A percentile compares a stretch with the other conserved stretches of the same genome.
Evolutionary conservation across 2,797 vertebrate genomes (phyloP).

Genomic region (Crossoptilon crossoptilon): DNA sequence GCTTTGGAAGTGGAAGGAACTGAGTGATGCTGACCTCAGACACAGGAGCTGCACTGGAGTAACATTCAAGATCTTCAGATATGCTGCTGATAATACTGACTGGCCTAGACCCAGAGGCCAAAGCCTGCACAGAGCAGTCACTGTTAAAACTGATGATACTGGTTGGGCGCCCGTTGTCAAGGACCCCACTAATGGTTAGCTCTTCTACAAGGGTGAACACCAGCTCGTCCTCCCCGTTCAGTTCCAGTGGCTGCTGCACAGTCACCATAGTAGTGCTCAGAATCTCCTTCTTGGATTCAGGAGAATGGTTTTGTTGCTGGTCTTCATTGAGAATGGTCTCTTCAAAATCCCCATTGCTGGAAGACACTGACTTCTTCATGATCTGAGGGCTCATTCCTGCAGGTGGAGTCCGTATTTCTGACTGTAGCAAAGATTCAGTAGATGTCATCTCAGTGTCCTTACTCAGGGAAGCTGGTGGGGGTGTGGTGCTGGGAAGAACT

Average conservation of each 20-base stretch:
- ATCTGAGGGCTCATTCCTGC: slow-evolving; percentile 93
- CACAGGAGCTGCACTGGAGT: slow-evolving; percentile 77
- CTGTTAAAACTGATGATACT: slow-evolving; percentile 94
- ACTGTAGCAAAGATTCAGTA: slow-evolving; percentile 85
- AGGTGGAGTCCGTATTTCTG: slow-evolving; percentile 89
- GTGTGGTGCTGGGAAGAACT: slow-evolving; percentile 87
- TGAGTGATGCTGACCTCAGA: slow-evolving; percentile 81
- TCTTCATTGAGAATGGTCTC: slow-evolving; percentile 68
- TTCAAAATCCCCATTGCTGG: slow-evolving; percentile 77
- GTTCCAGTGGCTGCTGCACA: slow-evolving; percentile 93
- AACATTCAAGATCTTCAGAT: slow-evolving; percentile 88
- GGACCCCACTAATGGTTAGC: slow-evolving; percentile 90
- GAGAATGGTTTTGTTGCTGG: slow-evolving; percentile 55
- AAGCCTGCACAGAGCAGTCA: slow-evolving; percentile 83
- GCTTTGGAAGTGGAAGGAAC: slow-evolving; percentile 79
- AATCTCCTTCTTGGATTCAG: slow-evolving; percentile 86
- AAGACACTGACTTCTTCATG: slow-evolving; percentile 85
- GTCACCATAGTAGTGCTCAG: slow-evolving; percentile 94
- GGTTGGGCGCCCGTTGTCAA: slow-evolving; percentile 85
- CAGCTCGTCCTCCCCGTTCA: slow-evolving; percentile 94
- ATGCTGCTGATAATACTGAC: slow-evolving; percentile 96
- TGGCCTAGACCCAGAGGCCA: slow-evolving; percentile 86
- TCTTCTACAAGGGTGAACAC: slow-evolving; percentile 98
- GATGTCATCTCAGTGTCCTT: slow-evolving; percentile 84
- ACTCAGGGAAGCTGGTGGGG: slow-evolving; percentile 82